Evolutionary conservation across 2,888 invertebrate genomes (phyloP), one percentile per base, ranked within the genome.

Genomic region (Phasia obesa): DNA sequence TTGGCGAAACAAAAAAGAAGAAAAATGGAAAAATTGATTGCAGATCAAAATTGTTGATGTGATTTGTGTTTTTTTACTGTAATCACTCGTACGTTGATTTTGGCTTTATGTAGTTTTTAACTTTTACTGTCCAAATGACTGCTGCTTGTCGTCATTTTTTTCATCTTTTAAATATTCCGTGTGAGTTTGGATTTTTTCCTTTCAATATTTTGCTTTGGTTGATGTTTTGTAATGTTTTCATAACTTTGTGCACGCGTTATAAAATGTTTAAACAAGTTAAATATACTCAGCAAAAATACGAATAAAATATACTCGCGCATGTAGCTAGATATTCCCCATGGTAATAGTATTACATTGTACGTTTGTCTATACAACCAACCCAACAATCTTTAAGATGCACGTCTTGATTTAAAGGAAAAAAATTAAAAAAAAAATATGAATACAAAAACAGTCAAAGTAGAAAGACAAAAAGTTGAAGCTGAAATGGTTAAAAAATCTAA

Each of bases 231-330:
- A 82, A 73, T 81, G 78, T 85, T 81, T 81, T 84, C 77, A 82
- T 81, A 81, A 83, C 83, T 81, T 85, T 81, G 81, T 85, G 84
- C 84, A 84, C 85, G 84, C 86, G 81, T 86, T 86, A 81, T 83
- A 85, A 86, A 84, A 81, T 85, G 82, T 65, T 85, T 81, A 62
- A 67, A 57, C 64, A 73, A 65, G 71, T 51, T 60, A 59, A 69
- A 70, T 57, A 75, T 51, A 70, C 15, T 65, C 38, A 53, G 47
- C 67, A 64, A 35, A 55, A 19, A 31, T 42, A 44, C 27, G 42
- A 27, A 69, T 13, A 21, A n/a, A 38, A 21, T 44, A 31, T 53
- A n/a, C 64, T 23, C 25, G 31, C 47, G 35, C 65, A 64, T 71
- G 62, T 60, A 71, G 64, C 57, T 65, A 78, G 49, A 65, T 84